These are phyloP conservation scores for Eidolon helvum DNA, from an alignment of 2,113 vertebrate species.

Conservation along the genomic window DNA sequence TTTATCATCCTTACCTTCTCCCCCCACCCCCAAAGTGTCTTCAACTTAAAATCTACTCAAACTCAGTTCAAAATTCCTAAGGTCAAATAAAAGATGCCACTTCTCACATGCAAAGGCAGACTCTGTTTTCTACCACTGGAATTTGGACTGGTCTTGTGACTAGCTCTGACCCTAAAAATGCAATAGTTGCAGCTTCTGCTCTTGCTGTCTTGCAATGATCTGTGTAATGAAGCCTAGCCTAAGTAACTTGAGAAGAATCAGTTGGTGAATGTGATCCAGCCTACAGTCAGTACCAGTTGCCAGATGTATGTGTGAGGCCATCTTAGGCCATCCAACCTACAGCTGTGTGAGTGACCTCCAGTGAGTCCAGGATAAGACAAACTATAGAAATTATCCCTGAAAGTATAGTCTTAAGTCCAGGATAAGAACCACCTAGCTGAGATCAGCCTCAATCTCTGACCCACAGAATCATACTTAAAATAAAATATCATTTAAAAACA, in stretches of 20 bases:
- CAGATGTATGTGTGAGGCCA: fast-evolving
- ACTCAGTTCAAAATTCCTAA: neutral
- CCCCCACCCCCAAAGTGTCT: fast-evolving
- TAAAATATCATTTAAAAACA: neutral
- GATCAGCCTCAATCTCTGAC: neutral
- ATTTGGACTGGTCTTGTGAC: neutral
- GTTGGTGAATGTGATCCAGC: neutral
- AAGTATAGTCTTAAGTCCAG: no score
- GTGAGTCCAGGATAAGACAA: neutral
- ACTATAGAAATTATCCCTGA: no score
- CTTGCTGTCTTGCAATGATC: no score
- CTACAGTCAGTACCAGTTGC: neutral
- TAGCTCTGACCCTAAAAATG: neutral
- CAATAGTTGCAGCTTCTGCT: neutral
- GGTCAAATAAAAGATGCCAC: neutral
- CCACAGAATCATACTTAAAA: neutral
- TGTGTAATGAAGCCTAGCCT: fast-evolving
- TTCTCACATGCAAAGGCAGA: neutral
- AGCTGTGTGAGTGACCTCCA: neutral
- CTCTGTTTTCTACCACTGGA: neutral
- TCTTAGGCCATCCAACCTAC: neutral
- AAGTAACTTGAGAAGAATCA: neutral
- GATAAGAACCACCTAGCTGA: neutral
- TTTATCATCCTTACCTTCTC: neutral
- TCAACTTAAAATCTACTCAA: neutral